Base-by-base conservation (phyloP, 1,140 invertebrate species). In the Hylaeus volcanicus region DNA sequence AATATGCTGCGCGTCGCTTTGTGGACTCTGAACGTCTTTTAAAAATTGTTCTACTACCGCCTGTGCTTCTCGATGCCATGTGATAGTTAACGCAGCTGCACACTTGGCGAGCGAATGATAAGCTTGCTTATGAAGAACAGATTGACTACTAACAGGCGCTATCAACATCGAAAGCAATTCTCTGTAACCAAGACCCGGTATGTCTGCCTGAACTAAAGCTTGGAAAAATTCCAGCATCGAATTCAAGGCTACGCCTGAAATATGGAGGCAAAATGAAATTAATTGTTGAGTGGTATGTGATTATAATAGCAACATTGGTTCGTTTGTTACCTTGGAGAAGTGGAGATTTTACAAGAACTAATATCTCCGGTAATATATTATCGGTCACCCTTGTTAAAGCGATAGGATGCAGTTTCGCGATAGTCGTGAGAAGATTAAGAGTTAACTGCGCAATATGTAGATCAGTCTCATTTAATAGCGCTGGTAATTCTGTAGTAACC, bases 361-460 rank as follows among this genome's bases (percentile, higher is more conserved):
- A 94, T 69, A 99, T 96, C 93, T 98, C 96, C 26, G 97, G 97
- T 87, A 99, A 94, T 87, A 97, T 96, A 58, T 94, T 93, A 37
- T 94, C 94, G 69, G 95, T 95, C 37, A 96, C 95, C 58, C 94
- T 94, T 6, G 95, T 95, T 26, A 97, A 92, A 14, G 96, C 95
- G 76, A 94, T 91, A n/a, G 96, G 95, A 90, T 96, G 95, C 70
- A 95, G 90, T 85, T 95, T 93, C 71, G 96, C 96, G 65, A 97
- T 96, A n/a, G 96, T 96, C 55, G 96, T 97, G 43, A 97, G 94
- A 58, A 98, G 93, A 45, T 95, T 95, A 64, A 98, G 94, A 56
- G 96, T 97, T 86, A 98, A 95, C 93, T 99, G 98, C 58, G 98
- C 98, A 88, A 99, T 98, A 93, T 99, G 98, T 55, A 99, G 94